A percentile compares a stretch with the other conserved stretches of the same genome.
Conservation (phyloP, 2,113 vertebrate species). For the Grus americana region DNA sequence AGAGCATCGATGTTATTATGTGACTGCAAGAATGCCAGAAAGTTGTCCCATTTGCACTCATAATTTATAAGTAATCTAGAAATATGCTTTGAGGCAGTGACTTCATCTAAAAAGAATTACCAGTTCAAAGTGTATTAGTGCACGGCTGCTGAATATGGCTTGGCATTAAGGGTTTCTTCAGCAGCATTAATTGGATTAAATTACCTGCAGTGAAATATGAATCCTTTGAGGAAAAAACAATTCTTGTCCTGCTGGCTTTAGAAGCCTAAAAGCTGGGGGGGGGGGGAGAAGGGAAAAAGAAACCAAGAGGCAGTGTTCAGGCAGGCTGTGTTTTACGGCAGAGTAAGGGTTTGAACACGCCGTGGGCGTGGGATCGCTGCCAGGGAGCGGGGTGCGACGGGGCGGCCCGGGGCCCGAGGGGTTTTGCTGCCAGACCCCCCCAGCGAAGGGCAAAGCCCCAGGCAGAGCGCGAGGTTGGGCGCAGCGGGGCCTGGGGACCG, state of each 20-base stretch:
- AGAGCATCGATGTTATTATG: background rate
- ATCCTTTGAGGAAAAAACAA: background rate
- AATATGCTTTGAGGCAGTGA: slow-evolving; percentile 32
- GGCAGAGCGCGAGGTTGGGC: background rate
- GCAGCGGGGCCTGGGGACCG: accelerated
- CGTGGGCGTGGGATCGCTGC: background rate
- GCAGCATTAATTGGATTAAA: slow-evolving; percentile 42
- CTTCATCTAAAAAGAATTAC: slow-evolving; percentile 35
- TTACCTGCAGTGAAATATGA: slow-evolving; percentile 36
- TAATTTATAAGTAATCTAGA: slow-evolving; percentile 39
- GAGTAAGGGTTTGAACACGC: background rate
- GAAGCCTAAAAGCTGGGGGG: background rate
- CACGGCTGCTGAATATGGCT: background rate
- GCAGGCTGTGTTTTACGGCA: background rate
- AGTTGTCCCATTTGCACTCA: slow-evolving; percentile 7
- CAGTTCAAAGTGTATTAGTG: slow-evolving; percentile 13
- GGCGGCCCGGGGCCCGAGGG: background rate
- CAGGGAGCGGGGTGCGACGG: background rate
- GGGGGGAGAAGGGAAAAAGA: background rate
- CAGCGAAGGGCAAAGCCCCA: background rate
- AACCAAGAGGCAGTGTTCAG: background rate
- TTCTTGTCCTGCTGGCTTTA: background rate
- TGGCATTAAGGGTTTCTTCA: slow-evolving; percentile 31
- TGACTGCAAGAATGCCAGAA: slow-evolving; percentile 14
- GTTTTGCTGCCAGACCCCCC: background rate